phyloP scores from a whole-genome alignment of 2,797 vertebrate species.

The Hipposideros larvatus region DNA sequence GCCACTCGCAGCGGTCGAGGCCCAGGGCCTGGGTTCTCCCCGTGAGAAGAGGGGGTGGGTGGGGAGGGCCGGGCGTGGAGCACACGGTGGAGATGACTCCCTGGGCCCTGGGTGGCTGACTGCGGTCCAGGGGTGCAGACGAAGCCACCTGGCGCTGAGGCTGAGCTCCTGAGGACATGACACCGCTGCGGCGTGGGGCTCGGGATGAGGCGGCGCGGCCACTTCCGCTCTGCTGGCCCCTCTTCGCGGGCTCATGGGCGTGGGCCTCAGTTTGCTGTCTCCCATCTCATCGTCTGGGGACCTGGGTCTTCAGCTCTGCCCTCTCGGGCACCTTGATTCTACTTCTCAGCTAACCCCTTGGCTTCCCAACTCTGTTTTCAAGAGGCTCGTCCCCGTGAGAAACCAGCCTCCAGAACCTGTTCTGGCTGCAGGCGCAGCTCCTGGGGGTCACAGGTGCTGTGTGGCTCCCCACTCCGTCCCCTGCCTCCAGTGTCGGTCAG shows the following conservation, averaged over 20 bases:
- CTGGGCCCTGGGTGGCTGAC: too few species aligned
- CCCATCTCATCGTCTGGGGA: neutral
- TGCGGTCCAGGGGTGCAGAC: fast-evolving
- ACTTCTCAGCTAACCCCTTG: neutral
- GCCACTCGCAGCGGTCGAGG: too few species aligned
- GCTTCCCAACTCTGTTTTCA: neutral
- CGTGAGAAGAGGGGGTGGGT: too few species aligned
- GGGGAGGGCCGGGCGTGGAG: too few species aligned
- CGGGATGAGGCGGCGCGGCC: neutral
- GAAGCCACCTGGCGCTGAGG: fast-evolving
- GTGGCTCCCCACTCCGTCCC: neutral
- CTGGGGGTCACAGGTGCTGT: fast-evolving
- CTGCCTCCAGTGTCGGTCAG: fast-evolving
- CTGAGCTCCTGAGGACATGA: too few species aligned
- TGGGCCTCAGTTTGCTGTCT: neutral
- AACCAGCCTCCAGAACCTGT: neutral
- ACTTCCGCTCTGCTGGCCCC: too few species aligned
- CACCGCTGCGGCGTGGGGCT: neutral
- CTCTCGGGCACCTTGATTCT: too few species aligned
- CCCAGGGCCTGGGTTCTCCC: too few species aligned
- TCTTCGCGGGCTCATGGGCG: neutral
- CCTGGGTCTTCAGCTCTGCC: neutral
- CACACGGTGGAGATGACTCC: fast-evolving
- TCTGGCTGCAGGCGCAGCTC: too few species aligned
- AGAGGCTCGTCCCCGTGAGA: neutral